Evolutionary conservation across 2,888 invertebrate species (phyloP).

Genomic region (Trimorus sp.): DNA sequence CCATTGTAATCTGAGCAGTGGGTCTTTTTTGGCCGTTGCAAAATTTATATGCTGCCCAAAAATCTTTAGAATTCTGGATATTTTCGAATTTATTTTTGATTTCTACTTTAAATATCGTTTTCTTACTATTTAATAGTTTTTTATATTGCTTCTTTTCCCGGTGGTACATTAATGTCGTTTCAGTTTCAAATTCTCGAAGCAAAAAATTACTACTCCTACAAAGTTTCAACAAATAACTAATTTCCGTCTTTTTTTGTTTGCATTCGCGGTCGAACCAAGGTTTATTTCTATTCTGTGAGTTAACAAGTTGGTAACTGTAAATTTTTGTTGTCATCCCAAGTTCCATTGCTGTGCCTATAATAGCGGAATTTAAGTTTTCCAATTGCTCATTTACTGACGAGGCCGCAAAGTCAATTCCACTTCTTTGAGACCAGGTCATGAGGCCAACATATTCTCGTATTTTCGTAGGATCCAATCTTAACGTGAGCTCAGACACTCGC

Average conservation of each 20-base stretch:
- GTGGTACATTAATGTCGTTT: background rate
- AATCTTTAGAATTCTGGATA: background rate
- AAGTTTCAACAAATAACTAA: background rate
- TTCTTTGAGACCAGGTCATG: background rate
- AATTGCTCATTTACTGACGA: background rate
- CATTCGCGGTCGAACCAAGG: constrained; percentile 28
- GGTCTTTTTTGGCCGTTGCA: background rate
- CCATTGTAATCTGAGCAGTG: too few species aligned
- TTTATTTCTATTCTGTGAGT: background rate
- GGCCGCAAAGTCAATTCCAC: background rate
- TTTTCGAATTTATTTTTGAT: background rate
- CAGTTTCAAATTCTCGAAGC: too few species aligned
- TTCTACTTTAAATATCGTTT: background rate
- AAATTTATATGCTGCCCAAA: background rate
- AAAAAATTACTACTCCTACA: constrained; percentile 19
- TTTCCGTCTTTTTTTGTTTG: background rate
- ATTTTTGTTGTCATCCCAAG: background rate
- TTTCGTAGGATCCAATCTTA: too few species aligned
- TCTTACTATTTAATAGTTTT: background rate
- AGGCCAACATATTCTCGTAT: background rate
- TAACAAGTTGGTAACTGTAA: background rate
- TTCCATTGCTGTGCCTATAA: background rate
- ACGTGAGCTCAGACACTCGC: too few species aligned
- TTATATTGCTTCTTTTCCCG: background rate
- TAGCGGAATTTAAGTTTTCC: background rate